Evolutionary conservation across 2,113 vertebrate species (phyloP).

Genomic region (Peromyscus californicus): DNA sequence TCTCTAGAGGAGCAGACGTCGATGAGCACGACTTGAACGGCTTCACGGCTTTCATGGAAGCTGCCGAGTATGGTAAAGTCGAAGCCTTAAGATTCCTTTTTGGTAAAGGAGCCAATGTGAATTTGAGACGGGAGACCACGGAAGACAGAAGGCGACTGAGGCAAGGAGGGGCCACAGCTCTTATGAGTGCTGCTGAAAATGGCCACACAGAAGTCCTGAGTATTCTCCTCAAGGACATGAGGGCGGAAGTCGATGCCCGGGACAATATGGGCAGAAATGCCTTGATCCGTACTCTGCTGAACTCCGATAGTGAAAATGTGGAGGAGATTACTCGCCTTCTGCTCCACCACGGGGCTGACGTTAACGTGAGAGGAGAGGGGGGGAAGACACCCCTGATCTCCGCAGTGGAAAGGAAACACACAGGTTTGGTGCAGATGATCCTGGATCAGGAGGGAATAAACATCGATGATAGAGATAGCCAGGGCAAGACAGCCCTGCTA

Average conservation of each 20-base stretch:
- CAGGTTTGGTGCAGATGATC: constrained; percentile 79
- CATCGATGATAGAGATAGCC: constrained; percentile 77
- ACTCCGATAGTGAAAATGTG: fast-evolving
- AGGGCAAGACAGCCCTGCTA: constrained; percentile 82
- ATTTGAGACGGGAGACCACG: constrained; percentile 73
- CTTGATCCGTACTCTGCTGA: constrained; percentile 79
- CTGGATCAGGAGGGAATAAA: constrained; percentile 77
- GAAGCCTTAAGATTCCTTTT: constrained; percentile 85
- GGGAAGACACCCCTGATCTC: constrained; percentile 86
- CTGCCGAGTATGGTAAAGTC: constrained; percentile 18
- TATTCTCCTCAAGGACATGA: constrained; percentile 84
- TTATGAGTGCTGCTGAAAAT: constrained; percentile 84
- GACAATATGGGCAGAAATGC: constrained; percentile 87
- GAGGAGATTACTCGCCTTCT: constrained; percentile 37
- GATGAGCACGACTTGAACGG: constrained; percentile 80
- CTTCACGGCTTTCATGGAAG: constrained; percentile 90
- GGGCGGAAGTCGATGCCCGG: constrained; percentile 76
- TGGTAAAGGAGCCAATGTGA: constrained; percentile 80
- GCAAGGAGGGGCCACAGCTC: constrained; percentile 85
- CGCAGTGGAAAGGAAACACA: constrained; percentile 80
- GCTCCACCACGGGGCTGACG: constrained; percentile 57
- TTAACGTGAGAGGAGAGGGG: constrained; percentile 77
- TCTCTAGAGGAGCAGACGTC: constrained; percentile 66
- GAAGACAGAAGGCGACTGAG: constrained; percentile 70
- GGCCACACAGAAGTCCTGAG: not conserved